phyloP scores from a whole-genome alignment of 2,888 invertebrate genomes.

The Drosophila yooni region DNA sequence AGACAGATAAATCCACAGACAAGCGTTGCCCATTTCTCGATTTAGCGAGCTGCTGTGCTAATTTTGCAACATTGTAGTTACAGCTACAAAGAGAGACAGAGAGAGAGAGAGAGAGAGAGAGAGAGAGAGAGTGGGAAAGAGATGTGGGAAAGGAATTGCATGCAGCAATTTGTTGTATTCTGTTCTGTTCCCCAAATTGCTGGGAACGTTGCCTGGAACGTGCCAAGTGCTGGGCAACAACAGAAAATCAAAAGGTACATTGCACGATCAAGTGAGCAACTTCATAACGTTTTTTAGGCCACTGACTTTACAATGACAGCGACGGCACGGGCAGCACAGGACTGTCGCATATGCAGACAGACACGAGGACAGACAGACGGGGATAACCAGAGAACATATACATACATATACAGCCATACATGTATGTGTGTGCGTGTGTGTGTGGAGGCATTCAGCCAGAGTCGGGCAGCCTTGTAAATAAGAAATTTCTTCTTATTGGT shows the following conservation, averaged over 20 bases:
- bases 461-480: constrained; percentile 53
- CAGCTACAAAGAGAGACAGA: neutral
- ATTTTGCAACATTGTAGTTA: constrained; percentile 13
- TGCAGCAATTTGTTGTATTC: constrained; percentile 8
- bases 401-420: neutral
- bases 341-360: constrained; percentile 18
- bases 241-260: constrained; percentile 80
- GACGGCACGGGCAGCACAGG: constrained; percentile 38
- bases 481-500: constrained; percentile 75
- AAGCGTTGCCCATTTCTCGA: constrained; percentile 39
- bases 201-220: constrained; percentile 59
- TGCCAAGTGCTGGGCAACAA: constrained; percentile 82
- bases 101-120: neutral
- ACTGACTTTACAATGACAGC: constrained; percentile 76
- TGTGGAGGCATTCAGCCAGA: neutral
- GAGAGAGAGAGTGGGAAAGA: neutral
- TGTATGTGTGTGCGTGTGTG: neutral
- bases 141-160: neutral
- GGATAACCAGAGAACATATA: constrained; percentile 22
- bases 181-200: constrained; percentile 20
- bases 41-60: constrained; percentile 48
- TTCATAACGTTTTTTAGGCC: constrained; percentile 80
- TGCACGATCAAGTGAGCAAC: constrained; percentile 84
- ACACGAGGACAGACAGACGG: constrained; percentile 15
- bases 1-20: constrained; percentile 27